A percentile compares a stretch with the other conserved stretches of the same genome.
Conservation (phyloP, 1,140 invertebrate genomes). For the Tribolium castaneum region DNA sequence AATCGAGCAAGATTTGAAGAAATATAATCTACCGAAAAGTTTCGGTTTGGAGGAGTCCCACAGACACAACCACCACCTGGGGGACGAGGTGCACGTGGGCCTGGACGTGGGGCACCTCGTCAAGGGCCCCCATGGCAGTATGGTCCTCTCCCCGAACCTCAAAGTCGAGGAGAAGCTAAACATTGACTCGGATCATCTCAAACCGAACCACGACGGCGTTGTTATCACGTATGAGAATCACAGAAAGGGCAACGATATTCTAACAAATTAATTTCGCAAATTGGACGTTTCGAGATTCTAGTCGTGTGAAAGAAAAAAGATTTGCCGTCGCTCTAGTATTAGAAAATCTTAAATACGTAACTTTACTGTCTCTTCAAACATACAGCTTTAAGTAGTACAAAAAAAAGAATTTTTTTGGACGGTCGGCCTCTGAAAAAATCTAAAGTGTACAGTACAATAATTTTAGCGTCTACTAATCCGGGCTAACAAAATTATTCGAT, state of each 20-base stretch:
- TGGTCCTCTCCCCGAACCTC: constrained; percentile 57
- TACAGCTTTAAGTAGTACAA: constrained; percentile 29
- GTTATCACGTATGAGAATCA: constrained; percentile 61
- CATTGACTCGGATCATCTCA: constrained; percentile 59
- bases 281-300: constrained; percentile 27
- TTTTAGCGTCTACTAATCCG: not conserved
- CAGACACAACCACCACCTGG: constrained; percentile 25
- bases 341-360: constrained; percentile 13
- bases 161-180: constrained; percentile 59
- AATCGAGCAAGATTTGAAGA: constrained; percentile 54
- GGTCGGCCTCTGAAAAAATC: not conserved
- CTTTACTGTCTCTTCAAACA: constrained; percentile 8
- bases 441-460: not conserved
- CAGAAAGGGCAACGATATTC: constrained; percentile 4
- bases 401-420: not conserved
- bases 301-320: not conserved
- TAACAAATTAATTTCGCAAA: not conserved
- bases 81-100: constrained; percentile 41
- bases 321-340: constrained; percentile 6
- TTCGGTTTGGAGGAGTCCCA: constrained; percentile 53
- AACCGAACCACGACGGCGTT: constrained; percentile 61
- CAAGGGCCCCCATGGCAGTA: constrained; percentile 61
- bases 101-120: constrained; percentile 58
- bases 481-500: constrained; percentile 10
- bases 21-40: constrained; percentile 43